Evolutionary conservation across 2,113 vertebrate genomes (phyloP), one percentile per base, ranked within the genome.

Genomic region (Synodontis membranacea): DNA sequence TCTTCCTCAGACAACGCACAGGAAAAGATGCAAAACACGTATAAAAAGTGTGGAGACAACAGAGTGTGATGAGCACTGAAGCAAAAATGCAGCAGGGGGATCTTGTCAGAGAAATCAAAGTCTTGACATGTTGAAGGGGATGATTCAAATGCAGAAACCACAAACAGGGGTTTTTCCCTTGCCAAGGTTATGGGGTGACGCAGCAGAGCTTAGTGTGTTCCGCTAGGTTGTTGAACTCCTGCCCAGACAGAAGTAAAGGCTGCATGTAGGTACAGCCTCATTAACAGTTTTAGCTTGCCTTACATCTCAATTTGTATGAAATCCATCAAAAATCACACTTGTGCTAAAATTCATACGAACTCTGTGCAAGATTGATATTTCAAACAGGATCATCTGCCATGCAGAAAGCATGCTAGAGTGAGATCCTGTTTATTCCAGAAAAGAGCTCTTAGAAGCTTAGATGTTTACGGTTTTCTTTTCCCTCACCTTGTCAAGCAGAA

Each of bases 21-120:
- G 92, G 90, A 94, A 92, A 90, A 92, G 92, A 95, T 92, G 92
- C 91, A 90, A 94, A 90, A 94, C 91, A 82, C 89, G 91, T 94
- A 93, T 92, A 91, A 92, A 92, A 90, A 90, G 93, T 91, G 91
- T 88, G 92, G 89, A 93, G 93, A 93, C 93, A 94, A 93, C 92
- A 90, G 88, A 89, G 91, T 89, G 91, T 86, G 90, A 90, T 56
- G 91, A 92, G 94, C 94, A 93, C 82, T 92, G 92, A 94, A 95
- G 94, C 93, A 95, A 94, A 94, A 92, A 93, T 88, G 89, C 91
- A 91, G 91, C 91, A 90, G 92, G 92, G 90, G 92, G 94, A 94
- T 92, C 92, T 84, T 95, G 94, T 94, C 93, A 92, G 58, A 91
- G 90, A 90, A 95, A 95, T 95, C 94, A 95, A 95, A 96, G 94